Base-by-base conservation (phyloP, 2,888 invertebrate species). In the Branchipolynoe longqiensis region DNA sequence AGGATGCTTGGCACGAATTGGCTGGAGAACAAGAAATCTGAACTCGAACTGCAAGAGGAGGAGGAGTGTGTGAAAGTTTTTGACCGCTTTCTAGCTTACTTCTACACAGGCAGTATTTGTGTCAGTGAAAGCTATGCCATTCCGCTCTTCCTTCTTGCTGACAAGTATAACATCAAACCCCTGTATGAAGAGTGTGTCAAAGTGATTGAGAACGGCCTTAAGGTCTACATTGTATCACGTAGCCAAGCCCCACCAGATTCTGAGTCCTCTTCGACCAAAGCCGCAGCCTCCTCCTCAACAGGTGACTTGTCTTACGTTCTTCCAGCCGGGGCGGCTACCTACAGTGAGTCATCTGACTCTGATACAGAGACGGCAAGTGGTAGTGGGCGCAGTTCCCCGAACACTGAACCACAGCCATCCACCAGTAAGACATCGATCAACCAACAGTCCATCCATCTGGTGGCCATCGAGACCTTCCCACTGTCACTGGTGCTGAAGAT, bases 71-170 rank as follows among this genome's bases (percentile, higher is more conserved):
- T 90, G 59, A 89, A 88, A 28, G 91, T 92, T 64, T 92, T 93
- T 87, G 91, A 91, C 28, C 89, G 92, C 18, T 93, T 93, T 87
- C 89, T 93, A 38, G 92, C 92, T 84, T 93, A 92, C 84, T 90
- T 92, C 64, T 93, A 93, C 88, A 92, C 92, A 83, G 93, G 93
- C 6, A 91, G 90, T 0, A 91, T 93, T 31, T 91, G 91, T 91
- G 88, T 93, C 83, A 92, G 91, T 84, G 88, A 92, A 62, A 91
- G 91, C 59, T 91, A 92, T 87, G 92, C 92, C 22, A 89, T 93
- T 64, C 90, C 92, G 4, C 89, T 93, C 40, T 92, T 91, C 86
- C 90, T 91, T 84, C 89, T 93, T 83, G 92, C 92, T 0, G 90
- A 91, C 78, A 92, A 92, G 87, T 93, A 93, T 85, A 89, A 90